Evolutionary conservation across 2,113 vertebrate genomes (phyloP).

Genomic region (Pica pica): DNA sequence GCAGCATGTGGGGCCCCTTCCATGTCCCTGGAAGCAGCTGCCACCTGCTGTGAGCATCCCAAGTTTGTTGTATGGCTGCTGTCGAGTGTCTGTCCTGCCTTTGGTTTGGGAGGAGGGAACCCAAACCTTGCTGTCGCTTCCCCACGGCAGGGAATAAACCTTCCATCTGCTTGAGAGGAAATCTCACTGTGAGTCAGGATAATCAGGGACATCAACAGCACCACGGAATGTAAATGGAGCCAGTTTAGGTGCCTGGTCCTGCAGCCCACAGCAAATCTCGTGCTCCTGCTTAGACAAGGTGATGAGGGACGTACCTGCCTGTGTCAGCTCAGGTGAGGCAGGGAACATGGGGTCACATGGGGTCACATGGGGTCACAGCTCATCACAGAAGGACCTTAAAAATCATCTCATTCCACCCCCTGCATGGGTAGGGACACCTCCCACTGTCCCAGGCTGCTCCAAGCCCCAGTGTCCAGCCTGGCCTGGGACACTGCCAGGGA

Average conservation of each 20-base stretch:
- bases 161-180: background rate
- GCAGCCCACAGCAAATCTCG: background rate
- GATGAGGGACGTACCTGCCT: background rate
- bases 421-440: background rate
- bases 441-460: background rate
- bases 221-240: background rate
- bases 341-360: background rate
- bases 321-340: background rate
- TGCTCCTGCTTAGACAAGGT: background rate
- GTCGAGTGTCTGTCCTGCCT: fast-evolving
- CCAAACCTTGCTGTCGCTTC: background rate
- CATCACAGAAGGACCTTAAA: background rate
- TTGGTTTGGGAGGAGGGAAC: background rate
- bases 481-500: background rate
- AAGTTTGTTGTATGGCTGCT: background rate
- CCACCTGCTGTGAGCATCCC: background rate
- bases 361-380: background rate
- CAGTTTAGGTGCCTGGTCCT: background rate
- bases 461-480: background rate
- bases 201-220: background rate
- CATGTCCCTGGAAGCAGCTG: background rate
- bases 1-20: background rate
- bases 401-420: background rate
- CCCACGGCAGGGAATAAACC: background rate
- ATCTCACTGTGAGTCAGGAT: background rate